Percentiles rank a stretch among this genome's conserved stretches.
Evolutionary conservation across 2,113 vertebrate species (phyloP).

Genomic region (Malurus melanocephalus): DNA sequence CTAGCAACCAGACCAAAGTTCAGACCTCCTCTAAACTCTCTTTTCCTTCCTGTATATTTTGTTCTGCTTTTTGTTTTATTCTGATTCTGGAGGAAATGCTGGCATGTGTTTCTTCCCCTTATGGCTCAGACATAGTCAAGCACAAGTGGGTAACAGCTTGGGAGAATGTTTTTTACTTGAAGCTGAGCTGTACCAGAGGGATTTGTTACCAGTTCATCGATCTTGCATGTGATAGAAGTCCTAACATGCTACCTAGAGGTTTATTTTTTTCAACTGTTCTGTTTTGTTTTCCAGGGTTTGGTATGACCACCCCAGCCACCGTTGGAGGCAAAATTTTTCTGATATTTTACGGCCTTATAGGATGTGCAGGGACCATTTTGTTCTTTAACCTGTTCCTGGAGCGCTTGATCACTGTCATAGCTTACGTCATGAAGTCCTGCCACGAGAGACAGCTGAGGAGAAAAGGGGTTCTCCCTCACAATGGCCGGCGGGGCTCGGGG

Average conservation of each 20-base stretch:
- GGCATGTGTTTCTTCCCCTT: neutral
- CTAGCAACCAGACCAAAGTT: neutral
- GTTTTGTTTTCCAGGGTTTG: constrained; percentile 85
- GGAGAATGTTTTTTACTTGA: neutral
- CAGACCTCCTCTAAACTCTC: neutral
- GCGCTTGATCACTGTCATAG: constrained; percentile 91
- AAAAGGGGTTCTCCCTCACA: constrained; percentile 74
- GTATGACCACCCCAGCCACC: constrained; percentile 94
- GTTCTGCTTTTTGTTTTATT: neutral
- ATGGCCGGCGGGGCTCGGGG: constrained; percentile 20
- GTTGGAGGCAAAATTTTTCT: constrained; percentile 91
- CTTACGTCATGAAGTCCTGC: constrained; percentile 84
- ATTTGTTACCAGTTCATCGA: neutral
- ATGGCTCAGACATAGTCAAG: neutral
- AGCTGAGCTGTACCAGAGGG: neutral
- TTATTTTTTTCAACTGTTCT: constrained; percentile 32
- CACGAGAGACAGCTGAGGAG: constrained; percentile 78
- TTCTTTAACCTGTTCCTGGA: constrained; percentile 98
- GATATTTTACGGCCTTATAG: constrained; percentile 92
- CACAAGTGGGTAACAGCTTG: neutral
- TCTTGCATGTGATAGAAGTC: neutral
- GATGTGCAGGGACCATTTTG: constrained; percentile 92
- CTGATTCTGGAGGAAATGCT: neutral
- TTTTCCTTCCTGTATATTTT: neutral
- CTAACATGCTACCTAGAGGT: neutral